These are phyloP conservation scores for Lepidocyrtinus sp. DNA, from an alignment of 2,888 invertebrate species.

Conservation along the genomic window DNA sequence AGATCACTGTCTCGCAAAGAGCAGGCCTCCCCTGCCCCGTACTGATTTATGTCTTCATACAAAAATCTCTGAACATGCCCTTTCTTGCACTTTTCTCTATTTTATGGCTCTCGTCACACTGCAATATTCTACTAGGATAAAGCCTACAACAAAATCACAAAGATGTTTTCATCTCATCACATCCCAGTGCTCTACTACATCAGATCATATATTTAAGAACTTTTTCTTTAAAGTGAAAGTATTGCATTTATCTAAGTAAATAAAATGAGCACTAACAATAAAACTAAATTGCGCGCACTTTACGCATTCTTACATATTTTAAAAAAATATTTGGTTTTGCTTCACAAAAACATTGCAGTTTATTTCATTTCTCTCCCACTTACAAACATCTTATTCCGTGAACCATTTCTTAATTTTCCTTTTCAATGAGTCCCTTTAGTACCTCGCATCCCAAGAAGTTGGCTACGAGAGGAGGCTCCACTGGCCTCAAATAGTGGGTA, in stretches of 20 bases:
- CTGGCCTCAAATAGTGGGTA: conserved; percentile 12
- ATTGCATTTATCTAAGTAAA: too few species aligned
- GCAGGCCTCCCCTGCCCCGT: conserved; percentile 53
- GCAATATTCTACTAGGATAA: conserved; percentile 6
- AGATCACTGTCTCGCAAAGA: conserved; percentile 57
- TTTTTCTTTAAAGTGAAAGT: too few species aligned
- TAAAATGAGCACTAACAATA: too few species aligned
- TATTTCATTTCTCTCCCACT: conserved; percentile 10
- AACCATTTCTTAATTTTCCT: conserved; percentile 27
- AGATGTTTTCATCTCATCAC: conserved; percentile 3
- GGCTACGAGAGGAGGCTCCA: not conserved
- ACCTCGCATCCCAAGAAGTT: conserved; percentile 12
- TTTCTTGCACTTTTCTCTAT: conserved; percentile 1
- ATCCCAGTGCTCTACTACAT: too few species aligned
- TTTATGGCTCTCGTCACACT: not conserved
- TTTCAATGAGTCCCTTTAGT: conserved; percentile 30
- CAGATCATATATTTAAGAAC: too few species aligned
- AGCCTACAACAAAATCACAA: not conserved
- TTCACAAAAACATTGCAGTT: not conserved
- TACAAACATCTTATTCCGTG: not conserved
- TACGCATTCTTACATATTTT: not conserved
- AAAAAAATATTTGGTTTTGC: conserved; percentile 7
- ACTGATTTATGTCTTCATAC: conserved; percentile 60
- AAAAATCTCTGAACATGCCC: conserved; percentile 46
- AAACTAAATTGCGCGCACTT: conserved; percentile 18